Base-by-base conservation (phyloP, 2,113 vertebrate genomes). In the Channa argus region DNA sequence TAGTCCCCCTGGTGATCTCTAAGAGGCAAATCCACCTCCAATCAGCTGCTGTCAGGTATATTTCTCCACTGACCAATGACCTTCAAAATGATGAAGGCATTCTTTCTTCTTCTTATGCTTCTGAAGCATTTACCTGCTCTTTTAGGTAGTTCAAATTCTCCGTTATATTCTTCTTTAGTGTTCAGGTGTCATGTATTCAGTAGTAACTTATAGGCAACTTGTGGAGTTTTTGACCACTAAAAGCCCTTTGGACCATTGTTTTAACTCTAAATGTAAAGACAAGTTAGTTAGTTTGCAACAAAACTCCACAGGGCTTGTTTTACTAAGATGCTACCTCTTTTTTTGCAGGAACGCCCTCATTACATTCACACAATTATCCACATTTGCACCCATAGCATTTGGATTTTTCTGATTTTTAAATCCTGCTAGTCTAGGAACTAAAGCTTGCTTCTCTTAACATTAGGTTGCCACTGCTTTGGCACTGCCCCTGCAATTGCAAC, bases 51-150 rank as follows among this genome's bases (percentile, higher is more conserved):
- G 69, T 74, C 74, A 70, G 78, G 53, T 71, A 24, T 53, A 50
- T 66, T 70, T 77, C 79, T 82, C 55, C 62, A 50, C 47, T 74
- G 79, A 88, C 82, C 54, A 85, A 79, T 91, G 88, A 91, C 89
- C 91, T 93, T 92, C 84, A 84, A 5, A 77, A 80, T 71, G 64
- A 86, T 74, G 3, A 64, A 83, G 71, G 74, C 63, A 50, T 75
- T 74, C 43, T 56, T 52, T 24, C 49, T 70, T 56, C 71, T 79
- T 54, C 50, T 62, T 24, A 4, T 71, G 61, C 55, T 74, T 81
- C 67, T 64, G 51, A 80, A 75, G 79, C 71, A 70, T 78, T 86
- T 79, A 67, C 85, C 80, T 88, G 55, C 52, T 68, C 53, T 76
- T 74, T 82, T 41, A n/a, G 59, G 44, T 33, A 54, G 65, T 83